These are phyloP conservation scores for Pseudoatta argentina DNA, from an alignment of 1,140 invertebrate species.

Conservation along the genomic window DNA sequence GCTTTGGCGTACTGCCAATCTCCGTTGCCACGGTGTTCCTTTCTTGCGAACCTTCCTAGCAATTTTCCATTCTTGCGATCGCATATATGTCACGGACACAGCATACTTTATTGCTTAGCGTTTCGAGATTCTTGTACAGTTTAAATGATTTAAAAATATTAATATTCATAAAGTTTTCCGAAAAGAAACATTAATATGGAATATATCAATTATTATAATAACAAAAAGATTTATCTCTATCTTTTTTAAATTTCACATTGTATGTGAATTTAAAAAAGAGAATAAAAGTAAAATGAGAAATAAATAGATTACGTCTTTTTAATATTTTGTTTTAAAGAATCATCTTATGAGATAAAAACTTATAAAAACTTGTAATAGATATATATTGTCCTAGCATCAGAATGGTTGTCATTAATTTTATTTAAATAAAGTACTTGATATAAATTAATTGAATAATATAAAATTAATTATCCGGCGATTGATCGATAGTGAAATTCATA, in stretches of 20 bases:
- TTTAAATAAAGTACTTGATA: background rate
- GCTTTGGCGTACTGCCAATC: constrained; percentile 74
- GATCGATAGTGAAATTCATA: constrained; percentile 45
- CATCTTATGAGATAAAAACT: background rate
- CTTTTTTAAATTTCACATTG: background rate
- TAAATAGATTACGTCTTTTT: background rate
- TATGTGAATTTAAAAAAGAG: background rate
- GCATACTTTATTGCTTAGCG: constrained; percentile 18
- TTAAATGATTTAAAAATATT: constrained; percentile 20
- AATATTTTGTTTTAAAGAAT: background rate
- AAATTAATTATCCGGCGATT: constrained; percentile 1
- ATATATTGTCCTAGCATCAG: background rate
- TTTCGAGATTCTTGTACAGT: constrained; percentile 41
- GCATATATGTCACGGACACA: constrained; percentile 38
- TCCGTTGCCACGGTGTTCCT: constrained; percentile 36
- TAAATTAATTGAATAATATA: constrained; percentile 6
- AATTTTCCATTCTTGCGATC: constrained; percentile 40
- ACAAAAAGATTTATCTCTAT: background rate
- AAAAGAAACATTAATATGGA: background rate
- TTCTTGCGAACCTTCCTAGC: background rate
- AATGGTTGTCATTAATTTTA: background rate
- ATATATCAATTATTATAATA: background rate
- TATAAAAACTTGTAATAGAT: background rate
- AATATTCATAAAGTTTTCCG: background rate
- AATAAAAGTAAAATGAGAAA: background rate